These are phyloP conservation scores for Bambusicola thoracicus DNA, from an alignment of 2,113 vertebrate species.

Conservation along the genomic window DNA sequence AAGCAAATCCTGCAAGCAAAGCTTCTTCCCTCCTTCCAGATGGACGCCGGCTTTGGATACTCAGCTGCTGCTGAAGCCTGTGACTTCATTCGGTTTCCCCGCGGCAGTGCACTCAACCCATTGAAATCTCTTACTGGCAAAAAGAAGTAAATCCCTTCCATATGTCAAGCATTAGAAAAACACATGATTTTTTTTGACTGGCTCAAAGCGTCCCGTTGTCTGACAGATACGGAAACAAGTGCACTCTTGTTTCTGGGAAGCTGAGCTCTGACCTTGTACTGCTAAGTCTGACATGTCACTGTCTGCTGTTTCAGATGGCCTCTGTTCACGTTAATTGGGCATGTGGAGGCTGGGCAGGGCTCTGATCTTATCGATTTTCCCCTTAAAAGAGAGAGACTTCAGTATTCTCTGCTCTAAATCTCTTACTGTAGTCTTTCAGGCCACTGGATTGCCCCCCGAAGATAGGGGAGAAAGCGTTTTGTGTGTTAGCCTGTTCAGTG, in stretches of 20 bases:
- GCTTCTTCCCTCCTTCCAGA: neutral
- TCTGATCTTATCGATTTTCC: neutral
- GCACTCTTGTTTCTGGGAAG: conserved; percentile 47
- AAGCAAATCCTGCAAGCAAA: neutral
- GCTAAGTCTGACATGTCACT: conserved; percentile 6
- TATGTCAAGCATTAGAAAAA: conserved; percentile 11
- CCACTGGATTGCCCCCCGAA: neutral
- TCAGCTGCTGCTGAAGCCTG: neutral
- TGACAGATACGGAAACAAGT: conserved; percentile 32
- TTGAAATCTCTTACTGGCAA: neutral
- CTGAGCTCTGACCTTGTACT: neutral
- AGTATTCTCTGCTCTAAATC: neutral
- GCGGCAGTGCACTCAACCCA: conserved; percentile 3
- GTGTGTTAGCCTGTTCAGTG: neutral
- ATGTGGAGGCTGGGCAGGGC: neutral
- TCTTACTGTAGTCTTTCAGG: neutral
- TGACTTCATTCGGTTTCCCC: conserved; percentile 12
- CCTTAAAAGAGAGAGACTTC: neutral
- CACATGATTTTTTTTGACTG: neutral
- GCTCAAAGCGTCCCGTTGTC: conserved; percentile 34
- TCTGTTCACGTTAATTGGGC: neutral
- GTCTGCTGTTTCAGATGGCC: neutral
- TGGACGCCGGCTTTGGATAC: neutral
- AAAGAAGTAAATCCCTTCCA: conserved; percentile 50
- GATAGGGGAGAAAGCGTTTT: neutral